Percentiles rank a stretch among this genome's conserved stretches.
Evolutionary conservation across 1,140 invertebrate genomes (phyloP).

Genomic region (Papilio polyxenes): DNA sequence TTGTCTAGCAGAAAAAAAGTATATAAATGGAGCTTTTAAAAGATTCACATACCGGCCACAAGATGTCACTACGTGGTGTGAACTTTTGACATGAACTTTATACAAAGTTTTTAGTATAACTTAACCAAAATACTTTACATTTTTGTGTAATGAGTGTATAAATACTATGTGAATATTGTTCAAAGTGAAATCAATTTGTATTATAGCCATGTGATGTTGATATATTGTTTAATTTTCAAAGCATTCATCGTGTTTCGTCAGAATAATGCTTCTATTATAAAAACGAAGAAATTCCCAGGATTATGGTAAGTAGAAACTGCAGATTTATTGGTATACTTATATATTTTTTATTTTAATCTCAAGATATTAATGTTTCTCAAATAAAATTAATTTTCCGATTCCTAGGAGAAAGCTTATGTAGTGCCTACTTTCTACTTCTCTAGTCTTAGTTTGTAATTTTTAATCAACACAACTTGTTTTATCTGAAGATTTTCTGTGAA

Average conservation of each 20-base stretch:
- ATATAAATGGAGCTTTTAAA: slow-evolving; percentile 70
- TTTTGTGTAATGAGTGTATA: slow-evolving; percentile 65
- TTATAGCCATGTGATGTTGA: slow-evolving; percentile 54
- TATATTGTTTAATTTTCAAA: slow-evolving; percentile 47
- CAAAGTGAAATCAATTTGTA: slow-evolving; percentile 49
- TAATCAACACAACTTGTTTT: neutral
- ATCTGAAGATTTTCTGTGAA: neutral
- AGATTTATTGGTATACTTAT: neutral
- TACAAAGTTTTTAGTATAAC: slow-evolving; percentile 71
- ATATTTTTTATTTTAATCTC: neutral
- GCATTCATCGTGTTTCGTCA: slow-evolving; percentile 9
- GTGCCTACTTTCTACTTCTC: slow-evolving; percentile 25
- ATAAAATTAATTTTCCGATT: neutral
- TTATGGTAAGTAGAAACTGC: slow-evolving; percentile 45
- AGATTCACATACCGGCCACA: slow-evolving; percentile 61
- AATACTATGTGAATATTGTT: slow-evolving; percentile 55
- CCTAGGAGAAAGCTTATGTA: slow-evolving; percentile 27
- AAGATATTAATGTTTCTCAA: neutral
- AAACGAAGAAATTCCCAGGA: slow-evolving; percentile 45
- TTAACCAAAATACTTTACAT: slow-evolving; percentile 77
- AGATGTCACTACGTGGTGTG: slow-evolving; percentile 69
- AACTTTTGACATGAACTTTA: slow-evolving; percentile 80
- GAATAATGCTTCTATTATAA: slow-evolving; percentile 33
- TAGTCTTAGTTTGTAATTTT: neutral
- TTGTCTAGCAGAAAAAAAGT: slow-evolving; percentile 53